phyloP scores from a whole-genome alignment of 2,888 invertebrate species.

The Trachelus troglodyta region DNA sequence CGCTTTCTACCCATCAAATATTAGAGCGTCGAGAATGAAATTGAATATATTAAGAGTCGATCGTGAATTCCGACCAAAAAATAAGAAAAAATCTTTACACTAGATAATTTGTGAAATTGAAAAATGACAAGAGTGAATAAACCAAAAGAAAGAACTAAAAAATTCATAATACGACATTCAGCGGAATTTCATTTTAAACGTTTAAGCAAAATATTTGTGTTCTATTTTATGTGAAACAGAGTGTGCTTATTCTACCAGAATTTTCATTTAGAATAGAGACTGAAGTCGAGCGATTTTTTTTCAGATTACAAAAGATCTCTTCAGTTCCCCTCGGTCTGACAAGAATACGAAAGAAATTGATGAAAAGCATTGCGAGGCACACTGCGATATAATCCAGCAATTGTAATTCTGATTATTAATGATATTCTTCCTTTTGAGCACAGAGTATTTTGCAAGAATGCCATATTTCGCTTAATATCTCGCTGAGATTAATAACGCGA shows the following conservation, averaged over 20 bases:
- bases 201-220: background rate
- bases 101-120: background rate
- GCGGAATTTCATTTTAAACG: background rate
- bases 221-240: background rate
- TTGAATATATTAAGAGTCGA: background rate
- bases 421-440: constrained; percentile 35
- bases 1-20: background rate
- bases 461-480: constrained; percentile 39
- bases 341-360: background rate
- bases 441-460: constrained; percentile 42
- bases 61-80: background rate
- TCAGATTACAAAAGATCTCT: background rate
- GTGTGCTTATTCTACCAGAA: background rate
- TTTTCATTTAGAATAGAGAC: background rate
- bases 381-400: constrained; percentile 35
- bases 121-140: background rate
- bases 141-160: background rate
- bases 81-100: background rate
- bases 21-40: background rate
- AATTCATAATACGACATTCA: background rate
- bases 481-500: constrained; percentile 44
- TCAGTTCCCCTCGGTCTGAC: background rate
- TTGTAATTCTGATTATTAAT: constrained; percentile 52
- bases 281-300: background rate
- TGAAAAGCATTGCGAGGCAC: constrained; percentile 19